A percentile compares a stretch with the other conserved stretches of the same genome.
phyloP scores from a whole-genome alignment of 2,797 vertebrate genomes.

The Falco peregrinus region DNA sequence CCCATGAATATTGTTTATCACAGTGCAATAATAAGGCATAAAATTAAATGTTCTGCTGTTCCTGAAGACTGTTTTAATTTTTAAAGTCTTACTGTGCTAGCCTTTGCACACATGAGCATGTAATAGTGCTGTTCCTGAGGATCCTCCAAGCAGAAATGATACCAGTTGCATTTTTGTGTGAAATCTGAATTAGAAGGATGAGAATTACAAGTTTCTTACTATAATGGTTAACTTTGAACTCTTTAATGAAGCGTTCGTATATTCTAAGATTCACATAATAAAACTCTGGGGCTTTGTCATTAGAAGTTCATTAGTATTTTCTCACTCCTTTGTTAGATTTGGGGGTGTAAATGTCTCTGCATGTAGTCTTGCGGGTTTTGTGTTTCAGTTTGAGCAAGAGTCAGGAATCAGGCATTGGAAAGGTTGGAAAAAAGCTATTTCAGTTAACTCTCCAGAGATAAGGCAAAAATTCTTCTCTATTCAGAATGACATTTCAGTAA shows the following conservation, averaged over 20 bases:
- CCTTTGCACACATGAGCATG: fast-evolving
- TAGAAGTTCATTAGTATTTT: background rate
- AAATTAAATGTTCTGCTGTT: background rate
- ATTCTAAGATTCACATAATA: background rate
- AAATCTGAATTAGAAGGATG: background rate
- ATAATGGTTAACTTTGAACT: background rate
- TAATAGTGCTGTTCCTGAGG: background rate
- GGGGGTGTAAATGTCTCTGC: background rate
- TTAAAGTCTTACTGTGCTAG: background rate
- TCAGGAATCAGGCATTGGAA: background rate
- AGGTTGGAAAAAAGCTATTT: background rate
- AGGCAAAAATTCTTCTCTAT: conserved; percentile 11
- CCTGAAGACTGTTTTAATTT: background rate
- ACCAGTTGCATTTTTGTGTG: background rate
- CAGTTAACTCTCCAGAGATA: conserved; percentile 8
- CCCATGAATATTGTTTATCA: background rate
- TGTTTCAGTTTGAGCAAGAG: background rate
- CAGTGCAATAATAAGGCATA: background rate
- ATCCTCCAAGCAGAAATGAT: background rate
- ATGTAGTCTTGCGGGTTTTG: background rate
- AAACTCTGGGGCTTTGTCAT: background rate
- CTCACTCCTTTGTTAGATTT: background rate
- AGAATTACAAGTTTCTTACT: background rate
- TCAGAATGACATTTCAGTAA: background rate
- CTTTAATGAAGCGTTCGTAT: background rate